Evolutionary conservation across 2,888 invertebrate species (phyloP).

Genomic region (Pterobdella sp.): DNA sequence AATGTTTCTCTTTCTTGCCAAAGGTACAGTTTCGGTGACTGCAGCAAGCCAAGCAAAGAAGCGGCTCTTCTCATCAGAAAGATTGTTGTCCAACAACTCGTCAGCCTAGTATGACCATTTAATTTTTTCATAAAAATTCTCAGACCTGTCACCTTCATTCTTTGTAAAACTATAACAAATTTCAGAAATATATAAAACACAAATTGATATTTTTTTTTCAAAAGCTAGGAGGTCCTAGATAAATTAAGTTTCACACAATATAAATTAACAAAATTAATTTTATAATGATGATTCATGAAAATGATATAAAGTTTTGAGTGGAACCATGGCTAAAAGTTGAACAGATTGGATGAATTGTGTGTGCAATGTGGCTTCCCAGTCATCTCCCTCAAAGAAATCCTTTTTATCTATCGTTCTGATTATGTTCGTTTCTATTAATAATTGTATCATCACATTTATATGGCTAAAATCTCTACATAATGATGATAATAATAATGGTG

Average conservation of each 20-base stretch:
- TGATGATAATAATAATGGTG: no score
- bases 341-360: background rate
- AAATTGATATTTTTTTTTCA: no score
- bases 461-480: background rate
- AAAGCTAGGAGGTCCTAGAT: no score
- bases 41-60: conserved; percentile 69
- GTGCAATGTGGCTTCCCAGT: background rate
- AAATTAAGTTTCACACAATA: no score
- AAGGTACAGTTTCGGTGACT: conserved; percentile 82
- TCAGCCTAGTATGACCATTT: conserved; percentile 47
- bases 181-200: no score
- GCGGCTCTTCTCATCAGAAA: conserved; percentile 76
- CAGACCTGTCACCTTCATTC: background rate
- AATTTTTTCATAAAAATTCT: background rate
- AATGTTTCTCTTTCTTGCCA: background rate
- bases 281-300: no score
- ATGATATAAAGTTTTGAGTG: no score
- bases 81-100: conserved; percentile 72
- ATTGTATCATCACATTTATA: background rate
- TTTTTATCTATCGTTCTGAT: background rate
- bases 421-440: conserved; percentile 12
- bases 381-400: conserved; percentile 1
- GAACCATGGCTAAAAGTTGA: no score
- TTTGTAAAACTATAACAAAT: no score
- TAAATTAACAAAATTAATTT: no score